Evolutionary conservation across 2,113 vertebrate species (phyloP).

Genomic region (Antechinus flavipes): DNA sequence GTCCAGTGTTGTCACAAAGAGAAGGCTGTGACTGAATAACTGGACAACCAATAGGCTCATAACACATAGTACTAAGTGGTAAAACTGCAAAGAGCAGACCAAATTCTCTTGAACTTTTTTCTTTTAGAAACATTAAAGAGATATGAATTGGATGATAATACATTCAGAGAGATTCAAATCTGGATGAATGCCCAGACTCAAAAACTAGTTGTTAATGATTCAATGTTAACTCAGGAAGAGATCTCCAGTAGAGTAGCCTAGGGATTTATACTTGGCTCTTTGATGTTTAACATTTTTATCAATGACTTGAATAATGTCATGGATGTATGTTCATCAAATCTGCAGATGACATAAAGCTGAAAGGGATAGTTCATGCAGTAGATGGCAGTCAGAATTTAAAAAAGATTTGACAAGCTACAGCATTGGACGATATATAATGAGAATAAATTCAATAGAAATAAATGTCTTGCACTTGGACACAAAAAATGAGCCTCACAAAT

Average conservation of each 20-base stretch:
- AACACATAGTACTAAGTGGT: too few relatives aligned
- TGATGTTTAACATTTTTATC: not conserved
- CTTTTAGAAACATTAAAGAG: not conserved
- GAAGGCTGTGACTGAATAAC: too few relatives aligned
- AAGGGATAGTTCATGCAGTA: not conserved
- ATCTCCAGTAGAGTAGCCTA: not conserved
- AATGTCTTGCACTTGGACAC: not conserved
- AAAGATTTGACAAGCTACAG: not conserved
- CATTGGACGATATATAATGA: not conserved
- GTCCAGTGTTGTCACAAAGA: too few relatives aligned
- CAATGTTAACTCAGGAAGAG: not conserved
- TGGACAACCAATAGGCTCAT: too few relatives aligned
- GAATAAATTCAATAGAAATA: not conserved
- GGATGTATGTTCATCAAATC: not conserved
- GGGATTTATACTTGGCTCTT: not conserved
- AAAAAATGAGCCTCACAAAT: not conserved
- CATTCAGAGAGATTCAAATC: not conserved
- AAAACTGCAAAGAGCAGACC: not conserved
- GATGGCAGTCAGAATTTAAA: not conserved
- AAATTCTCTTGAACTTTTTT: not conserved
- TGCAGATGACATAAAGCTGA: not conserved
- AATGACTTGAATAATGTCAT: not conserved
- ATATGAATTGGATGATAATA: too few relatives aligned
- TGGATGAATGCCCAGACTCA: not conserved
- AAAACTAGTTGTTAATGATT: not conserved